Conservation (phyloP, 2,888 invertebrate genomes). For the Melinaea menophilus region DNA sequence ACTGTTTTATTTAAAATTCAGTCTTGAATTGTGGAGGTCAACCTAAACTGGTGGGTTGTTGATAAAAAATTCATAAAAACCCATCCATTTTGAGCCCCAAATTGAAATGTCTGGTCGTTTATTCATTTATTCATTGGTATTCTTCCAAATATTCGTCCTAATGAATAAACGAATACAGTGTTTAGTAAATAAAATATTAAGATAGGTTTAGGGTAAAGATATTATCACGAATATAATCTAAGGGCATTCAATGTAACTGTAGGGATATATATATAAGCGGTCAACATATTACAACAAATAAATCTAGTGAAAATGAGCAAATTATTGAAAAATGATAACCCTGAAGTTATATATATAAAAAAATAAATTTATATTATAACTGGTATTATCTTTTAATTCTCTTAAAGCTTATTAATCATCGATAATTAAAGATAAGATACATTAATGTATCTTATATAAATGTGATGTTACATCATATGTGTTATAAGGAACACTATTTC, state of each 20-base stretch:
- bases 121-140: constrained; percentile 30
- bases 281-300: too few relatives aligned
- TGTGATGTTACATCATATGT: background rate
- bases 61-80: constrained; percentile 44
- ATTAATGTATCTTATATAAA: too few relatives aligned
- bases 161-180: constrained; percentile 23
- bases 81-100: constrained; percentile 41
- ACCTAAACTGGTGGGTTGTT: constrained; percentile 20
- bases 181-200: constrained; percentile 5
- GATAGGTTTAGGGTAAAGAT: background rate
- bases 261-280: too few relatives aligned
- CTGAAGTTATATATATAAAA: too few relatives aligned
- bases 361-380: too few relatives aligned
- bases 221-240: background rate
- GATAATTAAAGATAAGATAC: too few relatives aligned
- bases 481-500: background rate
- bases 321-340: too few relatives aligned
- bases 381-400: too few relatives aligned
- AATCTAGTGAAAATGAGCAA: too few relatives aligned
- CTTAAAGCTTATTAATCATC: too few relatives aligned
- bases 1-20: background rate
- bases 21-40: constrained; percentile 18
- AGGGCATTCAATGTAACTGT: background rate
- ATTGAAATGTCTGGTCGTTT: constrained; percentile 42
- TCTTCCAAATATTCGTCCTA: constrained; percentile 21